Evolutionary conservation across 2,113 vertebrate genomes (phyloP).

Genomic region (Pterocles burchelli): DNA sequence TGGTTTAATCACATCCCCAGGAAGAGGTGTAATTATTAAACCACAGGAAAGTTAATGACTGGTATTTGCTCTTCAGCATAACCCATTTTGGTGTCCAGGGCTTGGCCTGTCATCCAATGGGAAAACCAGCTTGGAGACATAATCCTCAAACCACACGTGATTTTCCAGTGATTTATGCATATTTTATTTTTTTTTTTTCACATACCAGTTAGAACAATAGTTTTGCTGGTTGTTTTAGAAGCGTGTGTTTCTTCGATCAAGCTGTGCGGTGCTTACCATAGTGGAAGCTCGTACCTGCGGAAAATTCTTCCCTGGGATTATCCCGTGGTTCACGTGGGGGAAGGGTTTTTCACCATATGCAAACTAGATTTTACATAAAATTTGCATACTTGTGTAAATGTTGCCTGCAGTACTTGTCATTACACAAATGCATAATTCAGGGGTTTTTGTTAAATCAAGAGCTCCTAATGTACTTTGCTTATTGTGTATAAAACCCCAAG

Average conservation of each 20-base stretch:
- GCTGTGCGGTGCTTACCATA: not conserved
- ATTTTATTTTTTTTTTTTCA: not conserved
- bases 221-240: constrained; percentile 25
- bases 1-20: constrained; percentile 73
- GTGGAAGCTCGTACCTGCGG: not conserved
- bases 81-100: constrained; percentile 69
- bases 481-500: constrained; percentile 38
- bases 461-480: constrained; percentile 19
- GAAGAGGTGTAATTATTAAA: constrained; percentile 77
- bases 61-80: constrained; percentile 63
- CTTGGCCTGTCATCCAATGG: constrained; percentile 64
- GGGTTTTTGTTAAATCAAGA: constrained; percentile 43
- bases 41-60: constrained; percentile 75
- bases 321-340: not conserved
- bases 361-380: constrained; percentile 39
- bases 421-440: constrained; percentile 56
- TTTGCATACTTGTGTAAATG: constrained; percentile 30
- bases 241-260: not conserved
- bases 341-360: not conserved
- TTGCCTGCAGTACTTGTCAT: constrained; percentile 32
- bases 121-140: constrained; percentile 55
- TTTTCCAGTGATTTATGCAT: constrained; percentile 60
- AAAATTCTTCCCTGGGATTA: constrained; percentile 2
- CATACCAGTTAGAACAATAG: constrained; percentile 30
- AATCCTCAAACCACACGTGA: constrained; percentile 46